Conservation (phyloP, 2,113 vertebrate species). For the Cromileptes altivelis region DNA sequence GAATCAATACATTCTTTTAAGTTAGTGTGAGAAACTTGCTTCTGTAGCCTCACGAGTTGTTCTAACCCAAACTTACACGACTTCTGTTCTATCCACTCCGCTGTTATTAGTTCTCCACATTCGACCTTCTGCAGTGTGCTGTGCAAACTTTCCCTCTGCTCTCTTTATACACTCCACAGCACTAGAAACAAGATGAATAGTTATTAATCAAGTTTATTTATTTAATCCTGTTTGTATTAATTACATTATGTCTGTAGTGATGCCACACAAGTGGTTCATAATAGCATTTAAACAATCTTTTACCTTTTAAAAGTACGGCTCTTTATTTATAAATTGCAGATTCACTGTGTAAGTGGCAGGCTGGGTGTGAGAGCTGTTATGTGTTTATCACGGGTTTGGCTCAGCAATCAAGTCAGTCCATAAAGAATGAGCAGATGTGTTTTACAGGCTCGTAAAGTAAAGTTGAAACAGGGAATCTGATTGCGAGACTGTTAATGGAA, state of each 20-base stretch:
- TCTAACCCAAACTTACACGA: conserved; percentile 10
- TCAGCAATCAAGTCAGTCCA: conserved; percentile 50
- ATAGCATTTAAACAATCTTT: conserved; percentile 31
- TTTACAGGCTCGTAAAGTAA: conserved; percentile 60
- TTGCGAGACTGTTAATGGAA: conserved; percentile 8
- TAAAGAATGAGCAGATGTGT: conserved; percentile 65
- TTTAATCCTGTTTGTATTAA: conserved; percentile 11
- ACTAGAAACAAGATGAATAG: conserved; percentile 1
- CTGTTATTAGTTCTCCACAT: conserved; percentile 1
- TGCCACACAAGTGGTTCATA: conserved; percentile 33
- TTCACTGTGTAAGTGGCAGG: conserved; percentile 12
- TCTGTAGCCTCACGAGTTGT: conserved; percentile 22
- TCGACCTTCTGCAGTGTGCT: neutral
- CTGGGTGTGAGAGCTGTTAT: conserved; percentile 38
- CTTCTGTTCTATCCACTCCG: conserved; percentile 17
- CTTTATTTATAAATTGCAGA: conserved; percentile 51
- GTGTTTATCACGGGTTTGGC: conserved; percentile 55
- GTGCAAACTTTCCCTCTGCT: neutral
- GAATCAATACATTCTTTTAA: conserved; percentile 61
- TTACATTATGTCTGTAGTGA: conserved; percentile 18
- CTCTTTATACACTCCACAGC: neutral
- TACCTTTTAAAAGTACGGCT: conserved; percentile 36
- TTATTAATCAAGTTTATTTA: conserved; percentile 25
- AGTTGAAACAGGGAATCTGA: conserved; percentile 24
- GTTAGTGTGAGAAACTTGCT: conserved; percentile 62